Base-by-base conservation (phyloP, 2,888 invertebrate species). In the Calameuta idolon region DNA sequence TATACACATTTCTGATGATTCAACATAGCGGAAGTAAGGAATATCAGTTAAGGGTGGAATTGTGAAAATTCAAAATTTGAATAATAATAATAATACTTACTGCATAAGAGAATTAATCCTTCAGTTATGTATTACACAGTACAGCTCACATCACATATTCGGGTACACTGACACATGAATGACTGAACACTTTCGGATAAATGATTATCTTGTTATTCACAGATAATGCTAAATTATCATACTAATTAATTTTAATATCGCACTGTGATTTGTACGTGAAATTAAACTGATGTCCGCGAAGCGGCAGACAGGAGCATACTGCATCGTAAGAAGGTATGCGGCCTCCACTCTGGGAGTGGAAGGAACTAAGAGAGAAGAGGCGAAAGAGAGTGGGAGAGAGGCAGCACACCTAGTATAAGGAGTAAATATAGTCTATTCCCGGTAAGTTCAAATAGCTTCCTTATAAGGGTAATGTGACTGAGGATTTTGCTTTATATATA, bases 321-420 rank as follows among this genome's bases (percentile, higher is more conserved):
- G 90, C 90, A 90, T 90, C 88, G 87, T 86, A 87, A 89, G 89
- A 86, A 90, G 89, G 89, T 90, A 89, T 89, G 89, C 85, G 89
- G 89, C 89, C 89, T 87, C 87, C 84, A 84, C 84, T 85, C 85
- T 84, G 85, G 87, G 87, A 89, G 86, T 89, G 85, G 87, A 89
- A 90, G 89, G 88, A 88, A 90, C 84, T 86, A 85, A 84, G 78
- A 80, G 81, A 80, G 71, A 71, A 31, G 23, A 55, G 33, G 71
- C 71, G 71, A 31, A 71, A 71, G 33, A 71, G 33, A 34, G 71
- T 34, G 71, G 71, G 34, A 55, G 55, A 55, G 55, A 55, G 23
- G 55, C 55, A 55, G 55, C 55, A 55, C 55, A 55, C 55, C 55
- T 55, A 55, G 55, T 55, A 71, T 34, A 71, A 71, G 71, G 71